Evolutionary conservation across 2,888 invertebrate species (phyloP), one percentile per base, ranked within the genome.

Genomic region (Tenodera sinensis): DNA sequence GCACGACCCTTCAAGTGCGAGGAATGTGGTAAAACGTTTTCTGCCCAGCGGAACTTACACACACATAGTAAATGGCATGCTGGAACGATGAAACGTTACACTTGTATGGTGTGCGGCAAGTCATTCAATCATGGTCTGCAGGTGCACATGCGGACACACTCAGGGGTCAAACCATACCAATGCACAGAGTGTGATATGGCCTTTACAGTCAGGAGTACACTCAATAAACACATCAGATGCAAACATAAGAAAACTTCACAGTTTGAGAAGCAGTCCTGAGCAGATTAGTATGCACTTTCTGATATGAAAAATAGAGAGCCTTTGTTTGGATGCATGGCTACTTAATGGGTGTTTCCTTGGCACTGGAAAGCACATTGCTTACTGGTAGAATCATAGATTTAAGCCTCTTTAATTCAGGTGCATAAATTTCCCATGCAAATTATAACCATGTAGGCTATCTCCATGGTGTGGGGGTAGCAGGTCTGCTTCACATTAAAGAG

Each of bases 121-220:
- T 83, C 88, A 15, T 87, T 91, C 28, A 89, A 90, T n/a, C 89
- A 90, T 88, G 89, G 90, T 81, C 88, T 90, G 15, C 89, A 90
- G 83, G 90, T 90, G 12, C 91, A 91, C 81, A 91, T 91, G 91
- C 81, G 89, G 47, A 90, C 90, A 7, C 91, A 91, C 85, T 90
- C 91, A 15, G 90, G 90, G 12, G 83, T 90, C 27, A 91, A 91
- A 86, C 91, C 91, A 0, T 91, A 90, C 83, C 84, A 83, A 4
- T 91, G 91, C 34, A 84, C 88, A 30, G 30, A 89, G 30, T 91
- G 91, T 88, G 89, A 83, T 25, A 88, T 88, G 83, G 85, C 88
- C 27, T 91, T 91, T 87, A 89, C 90, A n/a, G 91, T 91, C 12
- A 91, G 89, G 88, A 91, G 91, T 84, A 90, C 90, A n/a, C 87